phyloP scores from a whole-genome alignment of 2,113 vertebrate genomes.

The Hystrix cristata region DNA sequence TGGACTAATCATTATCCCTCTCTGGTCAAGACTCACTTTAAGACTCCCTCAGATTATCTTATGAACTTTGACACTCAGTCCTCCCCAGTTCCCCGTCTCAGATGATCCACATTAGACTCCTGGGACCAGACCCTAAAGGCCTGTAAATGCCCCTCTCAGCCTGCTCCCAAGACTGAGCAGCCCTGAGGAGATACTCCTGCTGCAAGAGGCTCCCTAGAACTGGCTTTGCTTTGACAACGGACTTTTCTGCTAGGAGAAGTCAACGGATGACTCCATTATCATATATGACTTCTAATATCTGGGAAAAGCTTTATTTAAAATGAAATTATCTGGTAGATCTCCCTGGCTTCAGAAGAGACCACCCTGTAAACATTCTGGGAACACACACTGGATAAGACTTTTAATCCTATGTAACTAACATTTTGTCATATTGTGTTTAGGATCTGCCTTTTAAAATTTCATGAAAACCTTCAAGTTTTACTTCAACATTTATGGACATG shows the following conservation, averaged over 20 bases:
- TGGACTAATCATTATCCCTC: not conserved
- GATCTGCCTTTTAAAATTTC: not conserved
- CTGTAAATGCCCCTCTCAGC: not conserved
- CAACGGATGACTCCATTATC: not conserved
- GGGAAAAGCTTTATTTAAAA: conserved; percentile 7
- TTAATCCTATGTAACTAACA: not conserved
- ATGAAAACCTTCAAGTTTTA: conserved; percentile 28
- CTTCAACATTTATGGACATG: not conserved
- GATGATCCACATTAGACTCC: not conserved
- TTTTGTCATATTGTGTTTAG: not conserved
- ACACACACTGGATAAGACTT: not conserved
- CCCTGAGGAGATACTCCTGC: not conserved
- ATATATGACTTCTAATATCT: not conserved
- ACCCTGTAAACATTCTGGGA: not conserved
- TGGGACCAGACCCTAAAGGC: not conserved
- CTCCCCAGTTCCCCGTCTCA: not conserved
- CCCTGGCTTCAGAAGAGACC: not conserved
- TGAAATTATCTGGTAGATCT: not conserved
- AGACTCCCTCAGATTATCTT: not conserved
- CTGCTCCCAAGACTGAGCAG: not conserved
- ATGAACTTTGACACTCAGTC: not conserved
- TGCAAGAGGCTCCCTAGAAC: not conserved
- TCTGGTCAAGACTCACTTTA: not conserved
- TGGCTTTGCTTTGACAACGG: not conserved
- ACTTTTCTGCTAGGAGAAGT: not conserved